phyloP scores from a whole-genome alignment of 2,113 vertebrate species.

The Clarias gariepinus region DNA sequence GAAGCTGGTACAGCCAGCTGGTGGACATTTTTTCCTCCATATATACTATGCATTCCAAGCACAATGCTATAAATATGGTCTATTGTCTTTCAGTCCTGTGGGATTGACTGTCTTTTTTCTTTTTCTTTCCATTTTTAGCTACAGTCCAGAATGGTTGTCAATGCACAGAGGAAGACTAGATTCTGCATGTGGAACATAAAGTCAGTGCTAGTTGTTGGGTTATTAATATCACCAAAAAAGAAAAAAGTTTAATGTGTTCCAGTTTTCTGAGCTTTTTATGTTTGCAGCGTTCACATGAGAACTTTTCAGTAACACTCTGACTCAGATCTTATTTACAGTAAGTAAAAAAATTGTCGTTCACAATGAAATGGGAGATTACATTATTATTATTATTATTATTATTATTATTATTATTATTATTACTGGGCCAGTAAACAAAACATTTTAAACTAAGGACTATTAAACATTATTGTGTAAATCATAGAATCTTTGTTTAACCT shows the following conservation, averaged over 20 bases:
- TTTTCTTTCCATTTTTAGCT: neutral
- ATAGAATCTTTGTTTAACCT: no score
- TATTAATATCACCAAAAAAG: slow-evolving; percentile 1
- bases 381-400: neutral
- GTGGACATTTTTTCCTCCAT: neutral
- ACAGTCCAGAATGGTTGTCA: neutral
- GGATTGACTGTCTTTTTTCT: neutral
- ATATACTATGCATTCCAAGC: neutral
- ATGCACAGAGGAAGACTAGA: neutral
- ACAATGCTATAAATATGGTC: slow-evolving; percentile 7
- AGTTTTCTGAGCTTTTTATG: neutral
- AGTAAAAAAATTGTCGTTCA: neutral
- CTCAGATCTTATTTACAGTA: slow-evolving; percentile 11
- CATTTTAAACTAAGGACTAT: no score
- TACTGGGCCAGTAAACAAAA: no score
- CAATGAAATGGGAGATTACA: neutral
- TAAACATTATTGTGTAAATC: no score
- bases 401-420: neutral
- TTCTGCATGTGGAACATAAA: neutral
- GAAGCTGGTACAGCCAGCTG: neutral
- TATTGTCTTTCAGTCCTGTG: neutral
- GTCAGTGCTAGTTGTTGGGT: neutral
- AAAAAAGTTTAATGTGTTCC: slow-evolving; percentile 2
- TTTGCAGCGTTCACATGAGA: neutral
- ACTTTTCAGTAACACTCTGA: neutral